Base-by-base conservation (phyloP, 1,140 invertebrate species). In the Leptinotarsa undecemlineata region DNA sequence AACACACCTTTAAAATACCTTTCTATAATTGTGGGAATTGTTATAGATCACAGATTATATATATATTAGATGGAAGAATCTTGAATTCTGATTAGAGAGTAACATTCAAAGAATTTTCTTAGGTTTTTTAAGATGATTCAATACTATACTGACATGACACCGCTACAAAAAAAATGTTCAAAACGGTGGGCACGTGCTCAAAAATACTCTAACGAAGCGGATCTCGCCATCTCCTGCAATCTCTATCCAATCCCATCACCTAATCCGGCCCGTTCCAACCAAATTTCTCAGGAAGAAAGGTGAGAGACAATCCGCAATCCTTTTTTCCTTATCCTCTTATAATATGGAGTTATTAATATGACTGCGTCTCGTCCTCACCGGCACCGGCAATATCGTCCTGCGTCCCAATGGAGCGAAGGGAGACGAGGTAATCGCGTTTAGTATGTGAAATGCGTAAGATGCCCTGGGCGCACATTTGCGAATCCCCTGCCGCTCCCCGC, bases 401-500 rank as follows among this genome's bases (percentile, higher is more conserved):
- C 60, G 60, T 62, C 63, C 26, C 63, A 21, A 66, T 33, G 21
- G 63, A 66, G 63, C 63, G 63, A 20, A 19, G 4, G 51, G 51
- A 57, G 17, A 15, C 1, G 14, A n/a, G 19, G 23, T 73, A 73
- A 73, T 73, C 71, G 71, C 63, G 82, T 83, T 84, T 83, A 84
- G 82, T 84, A 84, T 84, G 83, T 84, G 83, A 84, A 84, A 82
- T 81, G 82, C 81, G 83, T 81, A 82, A 83, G 83, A 83, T 79
- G 83, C 81, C 83, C 80, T 75, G 74, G 79, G 83, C 80, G 81
- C 81, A 79, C 81, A 84, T 84, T 84, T 83, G 81, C 81, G 76
- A 82, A 75, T 76, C 75, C 73, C 73, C 74, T 74, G 75, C 64
- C 68, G 75, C 63, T 73, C 78, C 68, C 57, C 69, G 60, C 21